Conservation (phyloP, 2,113 vertebrate species). For the Sisor rabdophorus region DNA sequence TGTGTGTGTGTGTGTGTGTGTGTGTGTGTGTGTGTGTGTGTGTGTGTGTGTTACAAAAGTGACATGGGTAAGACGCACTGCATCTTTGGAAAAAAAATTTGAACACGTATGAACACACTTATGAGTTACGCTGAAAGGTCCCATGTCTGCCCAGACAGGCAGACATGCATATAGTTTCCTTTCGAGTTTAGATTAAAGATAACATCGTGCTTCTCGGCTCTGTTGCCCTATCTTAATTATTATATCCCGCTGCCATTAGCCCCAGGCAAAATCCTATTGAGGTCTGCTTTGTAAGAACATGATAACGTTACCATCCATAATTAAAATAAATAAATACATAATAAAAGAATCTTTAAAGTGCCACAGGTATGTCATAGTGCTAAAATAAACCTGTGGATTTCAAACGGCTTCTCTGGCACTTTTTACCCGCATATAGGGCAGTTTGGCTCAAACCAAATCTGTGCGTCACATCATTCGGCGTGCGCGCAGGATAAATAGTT, state of each 20-base stretch:
- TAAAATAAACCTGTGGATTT: not conserved
- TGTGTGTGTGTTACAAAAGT: not conserved
- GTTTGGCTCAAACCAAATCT: not conserved
- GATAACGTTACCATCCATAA: not conserved
- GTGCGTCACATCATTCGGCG: not conserved
- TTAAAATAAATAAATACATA: not conserved
- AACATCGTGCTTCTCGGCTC: too few species aligned
- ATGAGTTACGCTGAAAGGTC: not conserved
- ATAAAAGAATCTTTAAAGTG: not conserved
- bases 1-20: slow-evolving; percentile 3
- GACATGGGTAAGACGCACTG: not conserved
- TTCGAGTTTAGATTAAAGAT: not conserved
- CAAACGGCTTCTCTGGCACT: too few species aligned
- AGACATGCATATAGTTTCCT: not conserved
- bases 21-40: slow-evolving; percentile 13
- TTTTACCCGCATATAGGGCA: not conserved
- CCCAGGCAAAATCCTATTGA: not conserved
- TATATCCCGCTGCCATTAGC: not conserved
- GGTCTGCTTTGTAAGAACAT: not conserved
- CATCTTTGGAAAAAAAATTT: slow-evolving; percentile 20
- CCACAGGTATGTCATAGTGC: not conserved
- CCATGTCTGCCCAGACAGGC: not conserved
- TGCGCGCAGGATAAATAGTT: slow-evolving; percentile 4
- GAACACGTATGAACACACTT: not conserved
- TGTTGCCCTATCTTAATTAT: not conserved